Evolutionary conservation across 2,113 vertebrate genomes (phyloP).

Genomic region (Equus quagga): DNA sequence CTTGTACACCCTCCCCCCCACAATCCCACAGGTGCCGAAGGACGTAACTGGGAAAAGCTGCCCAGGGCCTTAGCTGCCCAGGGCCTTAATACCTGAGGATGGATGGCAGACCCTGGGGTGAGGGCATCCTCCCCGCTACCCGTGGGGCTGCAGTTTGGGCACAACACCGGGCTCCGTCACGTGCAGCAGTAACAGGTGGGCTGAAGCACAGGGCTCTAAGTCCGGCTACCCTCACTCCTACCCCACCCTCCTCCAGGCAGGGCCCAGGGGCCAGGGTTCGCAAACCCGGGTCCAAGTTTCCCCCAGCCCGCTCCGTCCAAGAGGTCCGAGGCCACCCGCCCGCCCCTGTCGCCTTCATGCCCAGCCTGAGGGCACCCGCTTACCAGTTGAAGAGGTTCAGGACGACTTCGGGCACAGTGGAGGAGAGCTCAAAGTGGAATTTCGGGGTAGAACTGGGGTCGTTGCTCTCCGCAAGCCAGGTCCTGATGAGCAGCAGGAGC

Average conservation of each 20-base stretch:
- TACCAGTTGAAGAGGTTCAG: conserved; percentile 73
- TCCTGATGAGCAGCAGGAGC: conserved; percentile 72
- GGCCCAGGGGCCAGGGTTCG: background rate
- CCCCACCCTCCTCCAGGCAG: background rate
- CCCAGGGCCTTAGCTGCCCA: background rate
- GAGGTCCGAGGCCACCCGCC: background rate
- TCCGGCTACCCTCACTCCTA: background rate
- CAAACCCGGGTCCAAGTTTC: background rate
- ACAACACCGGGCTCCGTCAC: background rate
- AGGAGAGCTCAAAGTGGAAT: conserved; percentile 33
- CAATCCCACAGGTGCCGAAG: background rate
- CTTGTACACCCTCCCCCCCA: background rate
- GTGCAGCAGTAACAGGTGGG: conserved; percentile 53
- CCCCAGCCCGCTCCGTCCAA: background rate
- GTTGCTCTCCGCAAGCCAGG: conserved; percentile 70
- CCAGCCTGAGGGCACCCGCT: background rate
- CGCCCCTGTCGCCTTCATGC: background rate
- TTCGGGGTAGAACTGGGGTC: background rate
- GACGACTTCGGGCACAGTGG: conserved; percentile 50
- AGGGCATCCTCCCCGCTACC: conserved; percentile 56
- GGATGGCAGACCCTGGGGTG: background rate
- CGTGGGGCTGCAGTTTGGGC: background rate
- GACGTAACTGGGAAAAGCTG: background rate
- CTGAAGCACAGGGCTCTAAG: background rate
- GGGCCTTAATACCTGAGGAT: background rate